These are phyloP conservation scores for Anoplius nigerrimus DNA, from an alignment of 2,888 invertebrate species.

Conservation along the genomic window DNA sequence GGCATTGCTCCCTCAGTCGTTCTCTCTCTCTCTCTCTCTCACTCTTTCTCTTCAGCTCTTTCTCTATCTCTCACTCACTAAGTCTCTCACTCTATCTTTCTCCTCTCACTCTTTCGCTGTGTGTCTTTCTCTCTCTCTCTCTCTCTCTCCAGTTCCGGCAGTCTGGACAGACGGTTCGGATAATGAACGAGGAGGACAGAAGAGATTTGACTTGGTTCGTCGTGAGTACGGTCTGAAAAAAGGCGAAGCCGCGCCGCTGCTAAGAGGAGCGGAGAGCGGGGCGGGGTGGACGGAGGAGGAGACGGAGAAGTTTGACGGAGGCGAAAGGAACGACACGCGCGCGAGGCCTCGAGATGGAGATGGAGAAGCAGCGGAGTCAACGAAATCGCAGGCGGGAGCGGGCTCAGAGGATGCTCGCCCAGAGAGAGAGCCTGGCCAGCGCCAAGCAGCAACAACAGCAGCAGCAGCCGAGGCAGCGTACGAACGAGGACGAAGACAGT, in stretches of 20 bases:
- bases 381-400: conserved; percentile 92
- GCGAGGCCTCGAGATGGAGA: conserved; percentile 79
- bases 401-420: conserved; percentile 93
- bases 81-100: conserved; percentile 1
- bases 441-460: conserved; percentile 63
- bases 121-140: conserved; percentile 15
- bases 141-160: neutral
- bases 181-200: neutral
- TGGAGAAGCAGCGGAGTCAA: conserved; percentile 89
- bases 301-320: neutral
- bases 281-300: neutral
- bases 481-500: conserved; percentile 79
- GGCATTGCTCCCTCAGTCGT: conserved; percentile 3
- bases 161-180: neutral
- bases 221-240: too few relatives aligned
- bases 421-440: conserved; percentile 83
- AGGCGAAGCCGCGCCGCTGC: neutral
- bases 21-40: conserved; percentile 1
- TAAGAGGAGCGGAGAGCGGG: neutral
- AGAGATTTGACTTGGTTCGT: neutral
- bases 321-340: conserved; percentile 3
- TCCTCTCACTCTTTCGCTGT: conserved; percentile 3
- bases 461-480: conserved; percentile 60
- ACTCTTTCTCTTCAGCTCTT: conserved; percentile 12
- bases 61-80: conserved; percentile 8